Conservation (phyloP, 2,113 vertebrate species). For the Phylloscopus trochilus region DNA sequence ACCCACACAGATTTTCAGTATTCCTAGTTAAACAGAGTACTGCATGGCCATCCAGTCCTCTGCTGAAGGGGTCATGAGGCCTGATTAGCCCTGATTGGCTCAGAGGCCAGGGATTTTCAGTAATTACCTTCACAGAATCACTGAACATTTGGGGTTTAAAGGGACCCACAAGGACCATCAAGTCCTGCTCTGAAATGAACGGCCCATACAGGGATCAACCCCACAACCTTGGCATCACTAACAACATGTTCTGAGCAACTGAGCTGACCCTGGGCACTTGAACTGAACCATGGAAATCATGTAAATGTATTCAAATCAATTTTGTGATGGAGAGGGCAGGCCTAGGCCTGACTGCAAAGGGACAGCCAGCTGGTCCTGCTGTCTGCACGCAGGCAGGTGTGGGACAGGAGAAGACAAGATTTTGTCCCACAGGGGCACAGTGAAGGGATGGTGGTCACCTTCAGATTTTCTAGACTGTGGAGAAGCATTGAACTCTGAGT, state of each 20-base stretch:
- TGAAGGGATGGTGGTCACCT: neutral
- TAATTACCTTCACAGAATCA: neutral
- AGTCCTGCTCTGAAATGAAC: neutral
- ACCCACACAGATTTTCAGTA: neutral
- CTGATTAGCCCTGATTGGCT: neutral
- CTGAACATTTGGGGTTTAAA: neutral
- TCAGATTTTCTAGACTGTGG: neutral
- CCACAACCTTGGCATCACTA: neutral
- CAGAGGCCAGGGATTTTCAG: neutral
- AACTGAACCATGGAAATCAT: neutral
- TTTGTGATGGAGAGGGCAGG: neutral
- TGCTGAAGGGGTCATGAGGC: neutral
- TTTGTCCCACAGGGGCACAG: neutral
- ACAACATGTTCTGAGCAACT: neutral
- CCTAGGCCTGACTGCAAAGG: neutral
- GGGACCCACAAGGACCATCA: neutral
- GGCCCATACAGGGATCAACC: neutral
- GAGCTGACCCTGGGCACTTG: neutral
- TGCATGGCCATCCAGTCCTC: neutral
- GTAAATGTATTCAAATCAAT: neutral
- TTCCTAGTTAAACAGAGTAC: neutral
- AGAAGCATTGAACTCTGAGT: neutral
- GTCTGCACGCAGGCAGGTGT: neutral
- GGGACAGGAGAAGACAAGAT: neutral
- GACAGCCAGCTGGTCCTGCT: neutral